Base-by-base conservation (phyloP, 2,888 invertebrate species). In the Thyatira batis region DNA sequence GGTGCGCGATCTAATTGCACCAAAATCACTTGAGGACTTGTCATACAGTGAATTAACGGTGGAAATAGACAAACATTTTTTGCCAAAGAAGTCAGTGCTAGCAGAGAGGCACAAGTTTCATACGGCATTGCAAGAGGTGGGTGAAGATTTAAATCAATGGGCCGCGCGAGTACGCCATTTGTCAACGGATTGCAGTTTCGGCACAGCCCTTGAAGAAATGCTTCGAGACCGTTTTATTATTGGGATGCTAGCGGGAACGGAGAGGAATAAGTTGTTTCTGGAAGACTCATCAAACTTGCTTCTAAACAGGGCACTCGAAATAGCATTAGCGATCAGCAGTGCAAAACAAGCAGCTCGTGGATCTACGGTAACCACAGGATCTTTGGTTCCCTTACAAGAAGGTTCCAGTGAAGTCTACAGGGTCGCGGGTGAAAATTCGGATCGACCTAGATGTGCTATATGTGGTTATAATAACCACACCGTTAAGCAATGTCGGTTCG, bases 221-320 rank as follows among this genome's bases (percentile, higher is more conserved):
- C 33, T 65, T 2, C 51, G 45, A n/a, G 65, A 68, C 44, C 61
- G 60, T 49, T 66, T 63, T 45, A 56, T 66, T 48, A 58, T 66
- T 39, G 63, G 61, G 28, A 49, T 60, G 43, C 53, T 50, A 10
- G 28, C 57, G 8, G 61, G 62, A 9, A 53, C 63, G n/a, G 57
- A 54, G 4, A 11, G 30, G 4, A n/a, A 33, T n/a, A 33, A 33
- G 13, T n/a, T n/a, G 13, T 33, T 33, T 1, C 10, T 60, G 30
- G 60, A 60, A 49, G 10, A 58, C n/a, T n/a, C n/a, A n/a, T n/a
- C n/a, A n/a, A n/a, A n/a, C n/a, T n/a, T n/a, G n/a, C n/a, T n/a
- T n/a, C n/a, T n/a, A n/a, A n/a, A n/a, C n/a, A n/a, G n/a, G n/a
- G n/a, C n/a, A n/a, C n/a, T n/a, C n/a, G n/a, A n/a, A n/a, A n/a